Evolutionary conservation across 1,140 invertebrate genomes (phyloP).

Genomic region (Probaryconus sp.): DNA sequence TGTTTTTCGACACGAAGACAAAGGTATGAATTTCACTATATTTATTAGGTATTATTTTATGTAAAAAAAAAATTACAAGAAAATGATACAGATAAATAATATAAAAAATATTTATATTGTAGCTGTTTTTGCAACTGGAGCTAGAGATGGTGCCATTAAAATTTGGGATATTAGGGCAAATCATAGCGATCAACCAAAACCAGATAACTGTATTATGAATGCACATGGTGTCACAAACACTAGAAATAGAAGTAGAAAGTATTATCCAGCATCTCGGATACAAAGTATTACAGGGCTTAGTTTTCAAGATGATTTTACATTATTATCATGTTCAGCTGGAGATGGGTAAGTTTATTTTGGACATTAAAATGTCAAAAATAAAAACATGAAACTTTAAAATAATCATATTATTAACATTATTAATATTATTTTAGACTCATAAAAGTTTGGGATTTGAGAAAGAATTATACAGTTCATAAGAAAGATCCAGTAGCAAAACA

Average conservation of each 20-base stretch:
- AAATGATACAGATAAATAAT: too few relatives aligned
- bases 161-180: constrained; percentile 87
- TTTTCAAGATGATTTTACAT: constrained; percentile 86
- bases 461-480: constrained; percentile 85
- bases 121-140: constrained; percentile 90
- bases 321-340: constrained; percentile 89
- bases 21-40: constrained; percentile 73
- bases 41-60: too few relatives aligned
- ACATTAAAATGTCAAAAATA: constrained; percentile 2
- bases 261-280: constrained; percentile 63
- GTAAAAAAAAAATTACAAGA: constrained; percentile 11
- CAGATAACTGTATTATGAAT: constrained; percentile 82
- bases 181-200: constrained; percentile 76
- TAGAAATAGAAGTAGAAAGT: constrained; percentile 76
- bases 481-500: constrained; percentile 85
- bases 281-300: constrained; percentile 87
- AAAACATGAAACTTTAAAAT: constrained; percentile 1
- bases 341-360: constrained; percentile 81
- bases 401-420: constrained; percentile 6
- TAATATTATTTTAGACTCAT: constrained; percentile 79
- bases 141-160: constrained; percentile 89
- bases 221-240: constrained; percentile 79
- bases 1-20: constrained; percentile 83
- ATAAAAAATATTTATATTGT: too few relatives aligned
- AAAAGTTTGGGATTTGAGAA: constrained; percentile 92